Base-by-base conservation (phyloP, 53 echinoderm and acorn worm species). In the Astropecten irregularis region DNA sequence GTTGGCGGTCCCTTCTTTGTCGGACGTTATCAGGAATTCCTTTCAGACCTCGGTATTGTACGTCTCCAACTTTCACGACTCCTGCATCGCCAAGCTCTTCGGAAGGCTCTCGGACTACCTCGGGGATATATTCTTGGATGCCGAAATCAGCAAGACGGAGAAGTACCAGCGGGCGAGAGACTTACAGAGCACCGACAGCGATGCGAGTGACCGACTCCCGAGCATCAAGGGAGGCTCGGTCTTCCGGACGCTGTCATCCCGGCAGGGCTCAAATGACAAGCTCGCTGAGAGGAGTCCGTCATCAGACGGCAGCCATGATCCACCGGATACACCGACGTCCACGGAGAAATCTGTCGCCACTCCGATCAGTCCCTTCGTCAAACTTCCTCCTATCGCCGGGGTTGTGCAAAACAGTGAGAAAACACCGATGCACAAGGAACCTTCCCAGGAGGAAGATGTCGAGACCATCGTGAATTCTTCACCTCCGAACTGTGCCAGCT, bases 21-120 rank as follows among this genome's bases (percentile, higher is more conserved):
- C 88, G 19, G 90, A 93, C 34, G 84, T 87, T 27, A 85, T 93
- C 28, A 60, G 65, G 15, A 65, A 66, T 10, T 89, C 88, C 33
- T 88, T 79, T 68, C 52, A 85, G 30, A 77, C 84, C 11, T 87
- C 93, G 0, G 71, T 90, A 39, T 34, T 87, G 21, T 93, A 93
- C 53, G 90, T 90, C 9, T 69, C 85, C 20, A 88, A 90, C 35
- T 93, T 93, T 27, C 93, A 93, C 85, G 90, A 93, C 77, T 93
- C 93, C 3, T 93, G 93, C 76, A 90, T 90, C 71, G 73, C 90
- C 21, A 93, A 90, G 54, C 86, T 93, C 28, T 77, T 90, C 39
- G 93, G 90, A 8, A 79, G 88, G 22, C 85, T 93, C 2, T 93
- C 93, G 28, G 93, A 90, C 40, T 93, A 90, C 40, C 90, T 93